These are phyloP conservation scores for Menura novaehollandiae DNA, from an alignment of 2,113 vertebrate genomes.

Conservation along the genomic window DNA sequence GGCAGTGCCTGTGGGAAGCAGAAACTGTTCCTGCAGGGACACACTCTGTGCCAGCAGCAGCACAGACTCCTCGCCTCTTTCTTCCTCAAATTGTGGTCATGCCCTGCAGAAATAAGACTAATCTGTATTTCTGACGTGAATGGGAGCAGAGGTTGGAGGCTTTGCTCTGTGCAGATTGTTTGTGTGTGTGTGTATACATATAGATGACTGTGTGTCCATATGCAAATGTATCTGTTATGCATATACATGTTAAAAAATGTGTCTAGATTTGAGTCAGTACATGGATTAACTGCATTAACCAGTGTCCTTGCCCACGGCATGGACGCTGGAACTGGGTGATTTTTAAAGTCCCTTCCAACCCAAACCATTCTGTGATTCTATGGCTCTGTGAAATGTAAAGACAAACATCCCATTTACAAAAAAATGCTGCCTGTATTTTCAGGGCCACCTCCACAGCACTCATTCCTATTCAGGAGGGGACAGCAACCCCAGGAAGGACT, in stretches of 20 bases:
- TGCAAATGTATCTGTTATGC: neutral
- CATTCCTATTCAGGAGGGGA: neutral
- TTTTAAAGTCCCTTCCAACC: neutral
- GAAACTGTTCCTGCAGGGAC: accelerated
- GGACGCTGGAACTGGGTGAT: neutral
- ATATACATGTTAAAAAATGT: neutral
- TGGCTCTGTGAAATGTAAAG: neutral
- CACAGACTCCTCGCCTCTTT: neutral
- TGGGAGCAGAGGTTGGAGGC: neutral
- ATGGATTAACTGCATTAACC: neutral
- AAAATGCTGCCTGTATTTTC: accelerated
- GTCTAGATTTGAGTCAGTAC: neutral
- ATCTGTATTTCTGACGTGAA: neutral
- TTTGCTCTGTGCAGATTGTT: neutral
- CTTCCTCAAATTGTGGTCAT: neutral
- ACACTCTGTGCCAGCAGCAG: accelerated
- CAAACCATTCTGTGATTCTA: neutral
- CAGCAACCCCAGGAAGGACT: neutral
- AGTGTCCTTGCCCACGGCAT: neutral
- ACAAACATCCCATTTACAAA: neutral
- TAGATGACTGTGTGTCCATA: accelerated
- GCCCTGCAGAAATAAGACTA: neutral
- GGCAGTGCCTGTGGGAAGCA: neutral
- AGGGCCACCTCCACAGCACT: neutral
- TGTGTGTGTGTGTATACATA: accelerated